phyloP scores from a whole-genome alignment of 1,140 invertebrate species.

The Papilio aristodemus region DNA sequence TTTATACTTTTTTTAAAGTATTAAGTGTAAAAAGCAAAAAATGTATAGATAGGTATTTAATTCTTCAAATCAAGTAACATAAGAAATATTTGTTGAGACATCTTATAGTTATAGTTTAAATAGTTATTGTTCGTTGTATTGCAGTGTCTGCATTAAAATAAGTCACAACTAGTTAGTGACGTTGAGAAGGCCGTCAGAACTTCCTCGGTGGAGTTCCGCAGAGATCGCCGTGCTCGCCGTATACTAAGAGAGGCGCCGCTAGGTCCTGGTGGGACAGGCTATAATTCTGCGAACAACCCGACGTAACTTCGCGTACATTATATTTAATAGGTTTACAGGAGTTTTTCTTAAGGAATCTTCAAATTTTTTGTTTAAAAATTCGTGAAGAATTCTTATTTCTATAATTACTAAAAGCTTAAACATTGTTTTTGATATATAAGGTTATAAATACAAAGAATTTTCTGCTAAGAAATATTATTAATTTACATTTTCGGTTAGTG shows the following conservation, averaged over 20 bases:
- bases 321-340: neutral
- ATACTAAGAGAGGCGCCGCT: slow-evolving; percentile 19
- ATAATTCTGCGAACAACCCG: slow-evolving; percentile 27
- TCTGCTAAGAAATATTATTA: no score
- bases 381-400: neutral
- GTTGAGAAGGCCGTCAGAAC: slow-evolving; percentile 29
- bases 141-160: slow-evolving; percentile 22
- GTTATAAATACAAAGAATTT: no score
- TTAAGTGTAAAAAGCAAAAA: no score
- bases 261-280: slow-evolving; percentile 32
- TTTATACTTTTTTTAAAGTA: no score
- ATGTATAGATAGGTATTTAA: no score
- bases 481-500: no score
- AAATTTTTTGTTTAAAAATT: neutral
- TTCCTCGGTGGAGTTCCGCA: slow-evolving; percentile 15
- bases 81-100: no score
- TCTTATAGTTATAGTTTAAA: slow-evolving; percentile 17
- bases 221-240: neutral
- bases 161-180: slow-evolving; percentile 30
- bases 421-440: neutral
- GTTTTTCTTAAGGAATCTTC: neutral
- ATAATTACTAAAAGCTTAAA: neutral
- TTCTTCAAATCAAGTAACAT: no score
- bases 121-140: slow-evolving; percentile 2
- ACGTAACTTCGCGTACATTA: slow-evolving; percentile 26